Evolutionary conservation across 1,140 invertebrate genomes (phyloP).

Genomic region (Araneus ventricosus): DNA sequence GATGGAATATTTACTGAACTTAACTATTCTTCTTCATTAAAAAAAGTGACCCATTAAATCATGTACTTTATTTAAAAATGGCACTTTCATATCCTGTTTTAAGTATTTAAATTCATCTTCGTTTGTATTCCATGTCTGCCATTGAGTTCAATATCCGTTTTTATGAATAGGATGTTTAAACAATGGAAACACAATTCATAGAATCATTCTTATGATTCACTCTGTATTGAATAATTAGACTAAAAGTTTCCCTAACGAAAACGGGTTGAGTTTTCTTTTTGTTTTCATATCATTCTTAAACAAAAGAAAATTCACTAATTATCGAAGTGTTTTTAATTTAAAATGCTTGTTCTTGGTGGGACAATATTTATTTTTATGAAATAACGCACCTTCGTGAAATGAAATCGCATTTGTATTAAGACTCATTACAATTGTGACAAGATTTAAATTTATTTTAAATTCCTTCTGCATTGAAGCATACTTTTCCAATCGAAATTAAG

Average conservation of each 20-base stretch:
- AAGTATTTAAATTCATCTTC: background rate
- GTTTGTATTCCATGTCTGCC: background rate
- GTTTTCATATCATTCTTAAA: background rate
- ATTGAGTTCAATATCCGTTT: conserved; percentile 15
- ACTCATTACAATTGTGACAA: too few relatives aligned
- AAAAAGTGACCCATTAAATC: background rate
- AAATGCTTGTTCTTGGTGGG: too few relatives aligned
- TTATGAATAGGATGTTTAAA: background rate
- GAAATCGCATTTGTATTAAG: too few relatives aligned
- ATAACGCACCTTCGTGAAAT: too few relatives aligned
- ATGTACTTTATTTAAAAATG: background rate
- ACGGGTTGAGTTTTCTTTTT: background rate
- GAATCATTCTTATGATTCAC: background rate
- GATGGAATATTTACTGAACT: background rate
- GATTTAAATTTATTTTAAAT: too few relatives aligned
- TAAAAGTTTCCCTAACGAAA: background rate
- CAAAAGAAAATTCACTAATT: too few relatives aligned
- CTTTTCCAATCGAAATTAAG: too few relatives aligned
- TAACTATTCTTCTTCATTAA: background rate
- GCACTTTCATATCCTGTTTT: background rate
- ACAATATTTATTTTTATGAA: too few relatives aligned
- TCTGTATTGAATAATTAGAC: background rate
- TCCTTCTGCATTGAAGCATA: too few relatives aligned
- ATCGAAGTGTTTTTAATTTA: too few relatives aligned
- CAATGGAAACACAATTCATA: background rate